Evolutionary conservation across 2,888 invertebrate species (phyloP).

Genomic region (Caenorhabditis sp.): DNA sequence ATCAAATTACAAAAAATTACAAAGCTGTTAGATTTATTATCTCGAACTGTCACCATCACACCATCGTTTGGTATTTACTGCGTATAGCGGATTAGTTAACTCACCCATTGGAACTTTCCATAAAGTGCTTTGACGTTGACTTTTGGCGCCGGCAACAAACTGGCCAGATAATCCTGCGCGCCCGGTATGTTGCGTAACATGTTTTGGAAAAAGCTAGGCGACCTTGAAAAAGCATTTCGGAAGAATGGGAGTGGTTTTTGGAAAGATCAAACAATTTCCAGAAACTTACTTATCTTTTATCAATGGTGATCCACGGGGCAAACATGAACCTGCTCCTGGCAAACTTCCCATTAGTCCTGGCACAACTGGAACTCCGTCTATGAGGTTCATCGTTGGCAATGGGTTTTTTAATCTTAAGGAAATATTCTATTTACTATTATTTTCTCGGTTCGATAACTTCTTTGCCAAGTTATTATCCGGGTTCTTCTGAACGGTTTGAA

Average conservation of each 20-base stretch:
- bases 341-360: slow-evolving; percentile 70
- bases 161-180: slow-evolving; percentile 70
- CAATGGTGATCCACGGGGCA: slow-evolving; percentile 68
- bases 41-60: no score
- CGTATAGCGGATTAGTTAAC: slow-evolving; percentile 4
- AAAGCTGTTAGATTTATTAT: no score
- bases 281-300: slow-evolving; percentile 61
- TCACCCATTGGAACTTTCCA: slow-evolving; percentile 72
- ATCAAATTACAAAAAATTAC: no score
- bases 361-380: slow-evolving; percentile 70
- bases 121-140: slow-evolving; percentile 63
- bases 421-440: not conserved
- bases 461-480: slow-evolving; percentile 64
- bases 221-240: slow-evolving; percentile 50
- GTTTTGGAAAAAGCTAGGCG: slow-evolving; percentile 72
- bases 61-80: no score
- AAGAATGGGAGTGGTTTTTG: no score
- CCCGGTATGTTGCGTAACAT: slow-evolving; percentile 72
- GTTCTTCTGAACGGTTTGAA: slow-evolving; percentile 66
- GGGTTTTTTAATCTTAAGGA: slow-evolving; percentile 61
- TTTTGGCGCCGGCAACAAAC: slow-evolving; percentile 65
- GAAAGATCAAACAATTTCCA: not conserved
- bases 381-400: slow-evolving; percentile 64
- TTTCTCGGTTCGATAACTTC: slow-evolving; percentile 44
- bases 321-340: slow-evolving; percentile 71